Base-by-base conservation (phyloP, 1,140 invertebrate species). In the Drosophila dunni region DNA sequence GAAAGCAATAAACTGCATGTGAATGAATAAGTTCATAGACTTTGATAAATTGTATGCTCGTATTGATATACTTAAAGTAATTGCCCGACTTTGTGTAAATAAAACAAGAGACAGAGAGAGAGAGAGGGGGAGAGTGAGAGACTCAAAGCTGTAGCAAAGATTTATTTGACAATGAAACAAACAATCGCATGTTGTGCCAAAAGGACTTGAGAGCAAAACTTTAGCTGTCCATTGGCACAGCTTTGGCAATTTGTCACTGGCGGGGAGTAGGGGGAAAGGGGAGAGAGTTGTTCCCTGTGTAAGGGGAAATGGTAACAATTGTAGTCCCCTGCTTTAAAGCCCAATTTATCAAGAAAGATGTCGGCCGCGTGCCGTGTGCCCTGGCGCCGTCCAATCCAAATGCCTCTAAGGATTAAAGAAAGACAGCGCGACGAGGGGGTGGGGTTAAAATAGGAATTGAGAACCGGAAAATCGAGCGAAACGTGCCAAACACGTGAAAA, bases 401-500 rank as follows among this genome's bases (percentile, higher is more conserved):
- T 53, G 70, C 64, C 70, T 73, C 75, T 67, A 51, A 74, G 75
- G 84, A 84, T 89, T 89, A 83, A 38, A 38, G 36, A 38, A 10
- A 38, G 36, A 9, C 11, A 56, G 53, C 2, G 4, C 20, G 53
- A 56, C 34, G 11, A 9, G 17, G 34, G 0, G 17, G 53, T 17
- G 53, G 34, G 34, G 57, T 8, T 42, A 70, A 67, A 65, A 61
- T 75, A 48, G 51, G 57, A 85, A 80, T 83, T 70, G 83, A 81
- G 81, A 91, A 85, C 97, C 97, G 34, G 94, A 94, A 76, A 97
- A 97, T 92, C 96, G 98, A 91, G 93, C 96, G 75, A 96, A 94
- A 76, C 97, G 96, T 93, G 97, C 97, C 9, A 94, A 94, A 67
- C 96, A 97, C 86, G 96, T 98, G 5, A 97, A 97, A 93, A 95